Evolutionary conservation across 2,113 vertebrate genomes (phyloP).

Genomic region (Spizaetus ornatus): DNA sequence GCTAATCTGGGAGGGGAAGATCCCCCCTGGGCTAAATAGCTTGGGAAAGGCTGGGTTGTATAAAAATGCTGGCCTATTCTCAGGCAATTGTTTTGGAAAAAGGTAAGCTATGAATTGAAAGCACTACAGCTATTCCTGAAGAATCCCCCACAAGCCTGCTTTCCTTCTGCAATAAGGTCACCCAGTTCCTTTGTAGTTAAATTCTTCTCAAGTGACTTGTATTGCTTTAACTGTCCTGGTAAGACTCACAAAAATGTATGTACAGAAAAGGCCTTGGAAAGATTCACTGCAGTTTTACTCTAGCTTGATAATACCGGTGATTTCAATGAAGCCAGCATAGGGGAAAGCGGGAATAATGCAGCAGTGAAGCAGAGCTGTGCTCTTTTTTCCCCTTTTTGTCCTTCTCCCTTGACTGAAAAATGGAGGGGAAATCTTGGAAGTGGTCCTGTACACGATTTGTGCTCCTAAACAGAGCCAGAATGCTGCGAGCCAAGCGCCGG

Average conservation of each 20-base stretch:
- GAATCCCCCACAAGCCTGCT: neutral
- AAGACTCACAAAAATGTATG: neutral
- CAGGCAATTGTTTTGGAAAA: constrained; percentile 1
- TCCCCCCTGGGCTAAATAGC: neutral
- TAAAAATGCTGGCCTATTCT: neutral
- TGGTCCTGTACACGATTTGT: neutral
- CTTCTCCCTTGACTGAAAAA: constrained; percentile 1
- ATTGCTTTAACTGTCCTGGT: constrained; percentile 20
- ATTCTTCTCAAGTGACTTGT: constrained; percentile 57
- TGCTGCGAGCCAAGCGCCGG: neutral
- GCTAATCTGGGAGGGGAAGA: neutral
- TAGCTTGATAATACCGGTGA: neutral
- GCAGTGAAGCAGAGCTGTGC: neutral
- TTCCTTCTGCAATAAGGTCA: neutral
- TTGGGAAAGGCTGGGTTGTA: neutral
- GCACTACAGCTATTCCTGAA: neutral
- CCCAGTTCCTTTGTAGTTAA: constrained; percentile 30
- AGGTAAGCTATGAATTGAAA: constrained; percentile 24
- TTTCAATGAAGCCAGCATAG: neutral
- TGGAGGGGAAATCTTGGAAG: constrained; percentile 42
- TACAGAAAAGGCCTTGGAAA: constrained; percentile 10
- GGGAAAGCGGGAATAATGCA: neutral
- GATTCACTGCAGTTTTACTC: neutral
- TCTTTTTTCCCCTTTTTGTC: neutral
- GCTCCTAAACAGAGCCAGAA: constrained; percentile 41